A percentile compares a stretch with the other conserved stretches of the same genome.
phyloP scores from a whole-genome alignment of 2,888 invertebrate genomes.

The Thyatira batis region DNA sequence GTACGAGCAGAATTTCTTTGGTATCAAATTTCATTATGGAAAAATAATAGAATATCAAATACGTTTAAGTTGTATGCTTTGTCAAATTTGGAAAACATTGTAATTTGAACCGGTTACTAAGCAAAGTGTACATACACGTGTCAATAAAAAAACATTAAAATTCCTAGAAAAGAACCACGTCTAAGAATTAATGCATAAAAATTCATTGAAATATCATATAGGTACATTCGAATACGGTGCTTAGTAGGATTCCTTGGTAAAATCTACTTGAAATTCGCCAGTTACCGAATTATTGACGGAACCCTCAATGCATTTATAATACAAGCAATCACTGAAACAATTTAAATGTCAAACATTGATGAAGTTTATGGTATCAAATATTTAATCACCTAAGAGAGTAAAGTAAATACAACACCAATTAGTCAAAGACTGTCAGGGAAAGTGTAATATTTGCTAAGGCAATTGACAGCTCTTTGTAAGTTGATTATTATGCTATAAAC shows the following conservation, averaged over 20 bases:
- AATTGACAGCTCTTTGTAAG: neutral
- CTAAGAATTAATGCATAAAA: neutral
- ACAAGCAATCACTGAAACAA: neutral
- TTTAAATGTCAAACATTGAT: neutral
- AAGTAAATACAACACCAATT: conserved; percentile 1
- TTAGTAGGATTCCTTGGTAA: too few relatives aligned
- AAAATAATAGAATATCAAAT: neutral
- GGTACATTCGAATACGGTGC: neutral
- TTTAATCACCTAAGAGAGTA: neutral
- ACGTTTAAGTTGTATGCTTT: neutral
- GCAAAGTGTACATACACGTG: neutral
- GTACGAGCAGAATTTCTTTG: neutral
- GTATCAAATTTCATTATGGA: neutral
- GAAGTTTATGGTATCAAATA: neutral
- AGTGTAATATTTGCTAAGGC: conserved; percentile 8
- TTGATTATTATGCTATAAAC: conserved; percentile 1
- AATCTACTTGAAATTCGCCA: too few relatives aligned
- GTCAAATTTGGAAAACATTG: neutral
- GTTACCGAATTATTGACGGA: too few relatives aligned
- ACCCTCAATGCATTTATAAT: too few relatives aligned
- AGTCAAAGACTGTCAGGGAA: conserved; percentile 8
- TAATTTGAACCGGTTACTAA: neutral
- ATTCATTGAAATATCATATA: neutral
- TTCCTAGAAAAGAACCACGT: neutral
- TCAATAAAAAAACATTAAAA: neutral